A percentile compares a stretch with the other conserved stretches of the same genome.
phyloP scores from a whole-genome alignment of 1,140 invertebrate species.

The Formica exsecta region DNA sequence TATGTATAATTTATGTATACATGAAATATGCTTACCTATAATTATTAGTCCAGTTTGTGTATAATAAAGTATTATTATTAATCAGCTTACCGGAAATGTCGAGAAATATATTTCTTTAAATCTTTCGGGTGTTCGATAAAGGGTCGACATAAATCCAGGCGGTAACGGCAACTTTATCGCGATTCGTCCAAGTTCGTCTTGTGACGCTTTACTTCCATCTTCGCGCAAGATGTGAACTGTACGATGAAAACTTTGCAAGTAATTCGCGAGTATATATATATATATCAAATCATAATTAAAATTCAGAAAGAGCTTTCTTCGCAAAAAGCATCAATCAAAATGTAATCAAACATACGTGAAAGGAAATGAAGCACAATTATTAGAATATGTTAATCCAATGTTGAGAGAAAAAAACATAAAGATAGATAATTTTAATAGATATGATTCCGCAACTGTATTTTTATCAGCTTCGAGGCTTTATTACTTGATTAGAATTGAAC shows the following conservation, averaged over 20 bases:
- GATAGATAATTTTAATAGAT: too few species aligned
- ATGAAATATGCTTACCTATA: not conserved
- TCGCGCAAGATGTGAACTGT: slow-evolving; percentile 91
- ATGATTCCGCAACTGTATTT: too few species aligned
- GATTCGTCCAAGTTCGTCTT: slow-evolving; percentile 93
- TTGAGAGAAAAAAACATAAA: too few species aligned
- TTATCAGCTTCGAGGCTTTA: too few species aligned
- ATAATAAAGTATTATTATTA: not conserved
- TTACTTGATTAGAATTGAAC: too few species aligned
- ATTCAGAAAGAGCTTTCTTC: too few species aligned
- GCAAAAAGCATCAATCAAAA: too few species aligned
- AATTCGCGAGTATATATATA: not conserved
- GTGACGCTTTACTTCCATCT: slow-evolving; percentile 89
- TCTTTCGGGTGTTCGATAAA: slow-evolving; percentile 93
- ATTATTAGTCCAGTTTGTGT: not conserved
- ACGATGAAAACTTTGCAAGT: not conserved
- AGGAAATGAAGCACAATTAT: too few species aligned
- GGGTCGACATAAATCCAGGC: slow-evolving; percentile 93
- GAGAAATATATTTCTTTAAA: slow-evolving; percentile 94
- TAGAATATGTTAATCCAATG: too few species aligned
- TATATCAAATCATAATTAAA: too few species aligned
- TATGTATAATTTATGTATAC: too few species aligned
- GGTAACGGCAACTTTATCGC: slow-evolving; percentile 95
- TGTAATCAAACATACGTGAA: too few species aligned
- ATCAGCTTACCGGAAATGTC: slow-evolving; percentile 90